These are phyloP conservation scores for Ditylenchus weischeri DNA, from an alignment of 2,888 invertebrate species.

Conservation along the genomic window DNA sequence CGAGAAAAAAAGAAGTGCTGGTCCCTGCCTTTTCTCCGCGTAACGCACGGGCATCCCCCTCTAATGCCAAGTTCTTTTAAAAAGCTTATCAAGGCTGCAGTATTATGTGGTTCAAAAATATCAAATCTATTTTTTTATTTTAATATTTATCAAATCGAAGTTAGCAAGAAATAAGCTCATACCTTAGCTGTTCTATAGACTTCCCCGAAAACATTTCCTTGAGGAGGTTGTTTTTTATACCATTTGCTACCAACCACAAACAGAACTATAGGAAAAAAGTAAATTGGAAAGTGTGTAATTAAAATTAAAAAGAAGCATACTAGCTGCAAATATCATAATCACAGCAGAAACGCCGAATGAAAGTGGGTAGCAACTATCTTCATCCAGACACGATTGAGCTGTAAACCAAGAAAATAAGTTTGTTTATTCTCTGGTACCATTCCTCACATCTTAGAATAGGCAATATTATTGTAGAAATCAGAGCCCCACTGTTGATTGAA, in stretches of 20 bases:
- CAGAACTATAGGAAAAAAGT: conserved; percentile 65
- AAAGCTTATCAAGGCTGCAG: no score
- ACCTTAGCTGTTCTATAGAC: conserved; percentile 71
- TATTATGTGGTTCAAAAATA: no score
- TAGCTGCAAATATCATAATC: conserved; percentile 79
- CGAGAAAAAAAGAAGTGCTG: no score
- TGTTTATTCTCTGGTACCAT: not conserved
- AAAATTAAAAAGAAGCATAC: conserved; percentile 68
- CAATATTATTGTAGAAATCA: conserved; percentile 81
- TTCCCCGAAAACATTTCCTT: conserved; percentile 77
- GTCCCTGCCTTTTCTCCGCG: no score
- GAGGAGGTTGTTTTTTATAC: conserved; percentile 75
- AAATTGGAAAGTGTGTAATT: conserved; percentile 65
- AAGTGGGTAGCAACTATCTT: conserved; percentile 74
- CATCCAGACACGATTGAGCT: conserved; percentile 40
- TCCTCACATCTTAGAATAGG: conserved; percentile 73
- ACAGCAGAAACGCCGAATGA: conserved; percentile 85
- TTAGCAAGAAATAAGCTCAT: not conserved
- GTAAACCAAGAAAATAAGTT: conserved; percentile 4
- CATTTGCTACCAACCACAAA: conserved; percentile 75
- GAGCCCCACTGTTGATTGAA: conserved; percentile 75
- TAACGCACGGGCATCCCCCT: no score
- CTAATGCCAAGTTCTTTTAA: no score
- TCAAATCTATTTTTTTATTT: not conserved
- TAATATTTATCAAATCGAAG: not conserved